A percentile compares a stretch with the other conserved stretches of the same genome.
Conservation (phyloP, 2,113 vertebrate genomes). For the Gopherus flavomarginatus region DNA sequence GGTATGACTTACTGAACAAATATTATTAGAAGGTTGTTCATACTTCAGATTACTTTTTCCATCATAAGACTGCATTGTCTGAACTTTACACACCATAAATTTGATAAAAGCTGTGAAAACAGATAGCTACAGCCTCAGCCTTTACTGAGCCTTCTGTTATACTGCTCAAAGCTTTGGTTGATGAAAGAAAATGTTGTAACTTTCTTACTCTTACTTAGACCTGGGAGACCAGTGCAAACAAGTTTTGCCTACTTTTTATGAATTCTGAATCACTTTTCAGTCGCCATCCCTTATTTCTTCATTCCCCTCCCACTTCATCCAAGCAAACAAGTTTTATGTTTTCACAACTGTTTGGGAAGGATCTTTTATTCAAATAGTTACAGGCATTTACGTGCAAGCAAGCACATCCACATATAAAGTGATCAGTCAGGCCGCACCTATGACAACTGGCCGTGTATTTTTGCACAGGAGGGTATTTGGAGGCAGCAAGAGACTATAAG, state of each 20-base stretch:
- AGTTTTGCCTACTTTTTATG: not conserved
- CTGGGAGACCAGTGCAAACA: not conserved
- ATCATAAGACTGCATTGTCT: conserved; percentile 62
- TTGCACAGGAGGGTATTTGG: not conserved
- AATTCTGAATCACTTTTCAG: conserved; percentile 7
- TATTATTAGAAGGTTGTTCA: conserved; percentile 75
- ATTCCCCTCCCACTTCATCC: not conserved
- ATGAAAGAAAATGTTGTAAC: not conserved
- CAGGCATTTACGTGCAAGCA: not conserved
- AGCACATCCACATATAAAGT: not conserved
- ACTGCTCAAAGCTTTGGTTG: not conserved
- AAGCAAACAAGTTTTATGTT: not conserved
- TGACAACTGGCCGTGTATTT: not conserved
- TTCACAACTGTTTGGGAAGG: not conserved
- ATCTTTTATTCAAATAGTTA: not conserved
- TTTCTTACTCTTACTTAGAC: not conserved
- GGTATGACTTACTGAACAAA: conserved; percentile 78
- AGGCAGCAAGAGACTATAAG: not conserved
- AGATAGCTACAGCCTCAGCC: conserved; percentile 7
- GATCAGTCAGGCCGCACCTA: not conserved
- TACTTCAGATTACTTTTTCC: conserved; percentile 67
- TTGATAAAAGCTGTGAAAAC: conserved; percentile 62
- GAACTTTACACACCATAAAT: conserved; percentile 64
- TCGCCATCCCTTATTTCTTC: not conserved
- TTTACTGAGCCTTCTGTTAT: conserved; percentile 47